A percentile compares a stretch with the other conserved stretches of the same genome.
These are phyloP conservation scores for Artibeus jamaicensis DNA, from an alignment of 2,797 vertebrate genomes.

Conservation along the genomic window DNA sequence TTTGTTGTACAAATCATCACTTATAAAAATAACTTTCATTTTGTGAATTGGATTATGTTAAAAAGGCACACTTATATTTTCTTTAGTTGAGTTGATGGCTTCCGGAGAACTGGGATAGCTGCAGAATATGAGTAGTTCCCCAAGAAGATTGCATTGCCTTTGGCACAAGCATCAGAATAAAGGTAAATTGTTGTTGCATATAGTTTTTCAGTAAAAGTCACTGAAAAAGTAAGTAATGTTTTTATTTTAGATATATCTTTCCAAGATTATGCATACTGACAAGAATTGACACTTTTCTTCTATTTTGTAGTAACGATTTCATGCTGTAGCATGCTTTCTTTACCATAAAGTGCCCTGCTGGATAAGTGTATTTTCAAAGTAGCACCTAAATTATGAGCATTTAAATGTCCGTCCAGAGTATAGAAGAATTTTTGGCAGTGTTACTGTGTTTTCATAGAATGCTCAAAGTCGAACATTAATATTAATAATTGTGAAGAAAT, in stretches of 20 bases:
- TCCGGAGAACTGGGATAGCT: slow-evolving; percentile 64
- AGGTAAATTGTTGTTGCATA: slow-evolving; percentile 69
- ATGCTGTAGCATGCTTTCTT: slow-evolving; percentile 33
- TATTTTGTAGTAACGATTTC: slow-evolving; percentile 49
- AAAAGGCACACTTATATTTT: slow-evolving; percentile 67
- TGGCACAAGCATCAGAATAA: slow-evolving; percentile 73
- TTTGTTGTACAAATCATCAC: slow-evolving; percentile 22
- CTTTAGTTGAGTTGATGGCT: slow-evolving; percentile 72
- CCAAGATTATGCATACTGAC: slow-evolving; percentile 4
- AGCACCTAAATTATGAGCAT: slow-evolving; percentile 18
- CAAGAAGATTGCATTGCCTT: slow-evolving; percentile 71
- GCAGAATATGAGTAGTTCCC: slow-evolving; percentile 72
- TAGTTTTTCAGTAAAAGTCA: slow-evolving; percentile 71
- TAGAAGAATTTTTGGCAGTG: background rate
- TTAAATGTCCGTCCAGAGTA: background rate
- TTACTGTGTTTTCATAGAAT: background rate
- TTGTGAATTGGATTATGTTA: slow-evolving; percentile 29
- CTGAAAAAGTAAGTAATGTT: slow-evolving; percentile 72
- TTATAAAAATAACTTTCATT: slow-evolving; percentile 38
- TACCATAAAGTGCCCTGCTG: slow-evolving; percentile 26
- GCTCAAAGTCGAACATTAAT: slow-evolving; percentile 21
- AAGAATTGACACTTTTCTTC: slow-evolving; percentile 45
- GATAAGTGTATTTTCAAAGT: slow-evolving; percentile 43
- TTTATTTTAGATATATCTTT: slow-evolving; percentile 57
- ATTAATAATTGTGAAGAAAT: slow-evolving; percentile 41